These are phyloP conservation scores for Neosilurus hyrtlii DNA, from an alignment of 2,797 vertebrate species.

Conservation along the genomic window DNA sequence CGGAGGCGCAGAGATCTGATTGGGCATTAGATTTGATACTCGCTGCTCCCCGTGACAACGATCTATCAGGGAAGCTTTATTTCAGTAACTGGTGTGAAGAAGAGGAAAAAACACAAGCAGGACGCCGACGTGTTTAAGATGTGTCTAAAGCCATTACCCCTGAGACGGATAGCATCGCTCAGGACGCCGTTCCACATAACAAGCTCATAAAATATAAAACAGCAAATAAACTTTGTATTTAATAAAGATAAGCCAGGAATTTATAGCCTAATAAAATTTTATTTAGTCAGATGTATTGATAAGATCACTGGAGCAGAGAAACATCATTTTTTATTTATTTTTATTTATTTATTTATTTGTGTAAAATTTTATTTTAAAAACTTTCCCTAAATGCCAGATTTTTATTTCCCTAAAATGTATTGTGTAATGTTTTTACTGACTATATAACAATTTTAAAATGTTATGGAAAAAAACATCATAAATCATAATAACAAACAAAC, in stretches of 20 bases:
- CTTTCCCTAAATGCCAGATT: no score
- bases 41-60: neutral
- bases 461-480: no score
- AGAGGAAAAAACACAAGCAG: slow-evolving; percentile 16
- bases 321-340: neutral
- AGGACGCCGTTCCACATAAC: neutral
- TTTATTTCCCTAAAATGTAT: no score
- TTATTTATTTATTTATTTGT: neutral
- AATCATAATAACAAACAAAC: no score
- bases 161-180: neutral
- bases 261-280: neutral
- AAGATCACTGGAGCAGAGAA: neutral
- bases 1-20: slow-evolving; percentile 27
- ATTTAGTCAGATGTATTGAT: neutral
- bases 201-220: neutral
- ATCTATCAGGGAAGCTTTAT: slow-evolving; percentile 37
- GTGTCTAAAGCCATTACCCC: slow-evolving; percentile 2
- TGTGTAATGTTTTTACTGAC: no score
- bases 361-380: no score
- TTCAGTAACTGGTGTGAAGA: slow-evolving; percentile 20
- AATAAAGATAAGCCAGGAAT: neutral
- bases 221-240: neutral
- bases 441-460: no score
- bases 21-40: slow-evolving; percentile 21
- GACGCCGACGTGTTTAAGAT: neutral